Evolutionary conservation across 2,888 invertebrate genomes (phyloP).

Genomic region (Calameuta pallipes): DNA sequence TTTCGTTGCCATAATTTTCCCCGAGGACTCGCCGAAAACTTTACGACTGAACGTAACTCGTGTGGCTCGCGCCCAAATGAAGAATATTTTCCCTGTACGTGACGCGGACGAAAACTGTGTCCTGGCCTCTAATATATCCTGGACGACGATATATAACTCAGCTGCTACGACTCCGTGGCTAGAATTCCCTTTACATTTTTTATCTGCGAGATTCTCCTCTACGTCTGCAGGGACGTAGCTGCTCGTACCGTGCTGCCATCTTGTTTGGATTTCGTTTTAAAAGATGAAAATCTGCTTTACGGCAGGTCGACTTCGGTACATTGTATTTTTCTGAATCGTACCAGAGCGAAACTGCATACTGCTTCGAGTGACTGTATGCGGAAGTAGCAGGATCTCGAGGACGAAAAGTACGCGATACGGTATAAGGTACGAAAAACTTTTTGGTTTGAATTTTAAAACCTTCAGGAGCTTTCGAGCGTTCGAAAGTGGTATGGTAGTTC

Average conservation of each 20-base stretch:
- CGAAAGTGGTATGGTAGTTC: background rate
- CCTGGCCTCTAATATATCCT: constrained; percentile 13
- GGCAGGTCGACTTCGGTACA: background rate
- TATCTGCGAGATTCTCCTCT: background rate
- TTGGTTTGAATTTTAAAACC: background rate
- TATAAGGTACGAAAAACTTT: background rate
- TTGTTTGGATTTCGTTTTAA: background rate
- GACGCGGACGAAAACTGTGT: constrained; percentile 19
- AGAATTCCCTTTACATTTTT: background rate
- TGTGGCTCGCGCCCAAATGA: constrained; percentile 24
- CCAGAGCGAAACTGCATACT: background rate
- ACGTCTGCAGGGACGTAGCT: background rate
- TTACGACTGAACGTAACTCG: constrained; percentile 4
- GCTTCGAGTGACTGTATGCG: background rate
- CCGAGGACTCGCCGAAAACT: background rate
- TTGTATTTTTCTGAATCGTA: background rate
- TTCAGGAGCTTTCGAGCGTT: background rate
- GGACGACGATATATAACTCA: background rate
- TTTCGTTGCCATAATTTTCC: background rate
- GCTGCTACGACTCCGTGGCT: background rate
- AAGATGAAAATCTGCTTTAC: background rate
- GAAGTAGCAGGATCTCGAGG: background rate
- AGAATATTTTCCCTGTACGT: constrained; percentile 30
- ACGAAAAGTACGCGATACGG: background rate
- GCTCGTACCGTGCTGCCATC: background rate